Evolutionary conservation across 2,797 vertebrate genomes (phyloP), one percentile per base, ranked within the genome.

Genomic region (Falco novaeseelandiae): DNA sequence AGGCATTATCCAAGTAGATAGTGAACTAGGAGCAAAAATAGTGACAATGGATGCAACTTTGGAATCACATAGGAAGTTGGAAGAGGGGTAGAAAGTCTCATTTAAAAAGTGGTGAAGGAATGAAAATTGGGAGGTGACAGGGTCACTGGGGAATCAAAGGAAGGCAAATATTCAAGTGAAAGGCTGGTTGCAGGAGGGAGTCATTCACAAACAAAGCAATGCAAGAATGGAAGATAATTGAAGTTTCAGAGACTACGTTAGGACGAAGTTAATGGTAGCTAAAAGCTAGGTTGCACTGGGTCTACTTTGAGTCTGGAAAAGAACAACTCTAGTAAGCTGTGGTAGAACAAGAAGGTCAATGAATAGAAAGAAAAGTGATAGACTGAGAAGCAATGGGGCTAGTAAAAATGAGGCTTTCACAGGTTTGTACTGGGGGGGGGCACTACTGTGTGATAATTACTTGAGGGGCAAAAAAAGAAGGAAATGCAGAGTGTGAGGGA

Each of bases 401-500:
- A 17, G 23, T 10, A 25, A 65, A 74, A 59, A 8, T 2, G 7
- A 29, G 70, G 46, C 5, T 36, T 14, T 38, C 22, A 1, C 21
- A 48, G 49, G 29, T 87, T 48, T 36, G 19, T 29, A 12, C 17
- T 42, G 14, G 16, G 57, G 2, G 2, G 11, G 16, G 6, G 0
- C 0, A 14, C 23, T 22, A 13, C 51, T 65, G 59, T 10, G 21
- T 2, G 11, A 22, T 48, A 20, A 30, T 30, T 44, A 27, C 23
- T 34, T 71, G 40, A 69, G 34, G 14, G 40, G 48, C 44, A 81
- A 30, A 14, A 29, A 61, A 52, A 48, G 44, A 83, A 48, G n/a
- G 15, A 73, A 38, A 34, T 30, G 22, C 38, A 55, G 36, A 54
- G 2, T 4, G 12, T 12, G 51, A 62, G 27, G 32, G 29, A 69